Base-by-base conservation (phyloP, 1,140 invertebrate species). In the Brachionus angularis region DNA sequence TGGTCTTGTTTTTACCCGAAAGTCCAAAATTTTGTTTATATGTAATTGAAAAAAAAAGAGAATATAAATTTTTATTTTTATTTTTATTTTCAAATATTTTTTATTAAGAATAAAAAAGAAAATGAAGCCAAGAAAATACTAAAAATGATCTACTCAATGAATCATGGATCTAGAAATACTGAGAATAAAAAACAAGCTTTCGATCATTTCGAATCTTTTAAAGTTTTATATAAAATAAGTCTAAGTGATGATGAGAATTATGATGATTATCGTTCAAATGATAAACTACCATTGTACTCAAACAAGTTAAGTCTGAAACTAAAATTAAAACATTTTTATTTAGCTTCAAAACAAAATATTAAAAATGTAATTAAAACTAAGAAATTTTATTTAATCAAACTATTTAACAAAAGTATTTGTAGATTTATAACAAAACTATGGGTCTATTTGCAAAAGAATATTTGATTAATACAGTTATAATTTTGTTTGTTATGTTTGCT, bases 1-100 rank as follows among this genome's bases (percentile, higher is more conserved):
- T 87, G 7, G 83, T 91, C 25, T 84, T 88, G 53, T 87, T 88
- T 81, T 84, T 89, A 55, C 89, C 88, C 10, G 89, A 91, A 79
- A 90, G 89, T 49, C 89, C 89, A 1, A 82, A 89, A 5, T 90
- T 87, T 79, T 79, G 62, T 36, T 18, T 67, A 90, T 0, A 88
- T 91, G 85, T 86, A 74, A 87, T 88, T 62, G n/a, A n/a, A n/a
- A n/a, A n/a, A n/a, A n/a, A n/a, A n/a, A n/a, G n/a, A n/a, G n/a
- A n/a, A n/a, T n/a, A n/a, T 84, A 85, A 47, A 88, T 87, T 72
- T n/a, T 29, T 46, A 3, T 23, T 72, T 64, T 49, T 27, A 18
- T 8, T 72, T 71, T 49, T 39, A 29, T 53, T 81, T 88, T 0
- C 79, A 86, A 89, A 73, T 86, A 85, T 5, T 87, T 87, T 0